These are phyloP conservation scores for Lydus trimaculatus DNA, from an alignment of 2,888 invertebrate genomes.

Conservation along the genomic window DNA sequence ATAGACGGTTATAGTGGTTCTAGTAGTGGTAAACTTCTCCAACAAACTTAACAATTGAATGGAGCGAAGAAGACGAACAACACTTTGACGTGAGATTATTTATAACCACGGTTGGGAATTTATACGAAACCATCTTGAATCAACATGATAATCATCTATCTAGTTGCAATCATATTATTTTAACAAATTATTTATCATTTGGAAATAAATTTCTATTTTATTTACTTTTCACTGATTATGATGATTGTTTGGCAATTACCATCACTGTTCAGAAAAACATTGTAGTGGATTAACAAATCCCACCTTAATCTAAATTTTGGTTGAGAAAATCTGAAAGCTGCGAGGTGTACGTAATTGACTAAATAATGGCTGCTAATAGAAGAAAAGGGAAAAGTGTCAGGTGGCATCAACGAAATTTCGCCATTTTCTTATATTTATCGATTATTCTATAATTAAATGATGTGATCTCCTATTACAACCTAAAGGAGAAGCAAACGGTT, in stretches of 20 bases:
- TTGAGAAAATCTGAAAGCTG: not conserved
- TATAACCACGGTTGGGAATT: conserved; percentile 24
- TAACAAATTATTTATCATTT: conserved; percentile 12
- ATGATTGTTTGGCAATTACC: not conserved
- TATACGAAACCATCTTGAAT: conserved; percentile 25
- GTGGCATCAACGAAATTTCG: not conserved
- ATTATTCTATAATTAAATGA: not conserved
- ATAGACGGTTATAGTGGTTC: conserved; percentile 8
- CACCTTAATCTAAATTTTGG: not conserved
- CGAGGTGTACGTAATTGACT: not conserved
- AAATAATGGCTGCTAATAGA: not conserved
- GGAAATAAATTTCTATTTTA: conserved; percentile 23
- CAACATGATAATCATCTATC: conserved; percentile 14
- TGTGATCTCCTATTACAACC: not conserved
- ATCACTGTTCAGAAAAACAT: not conserved
- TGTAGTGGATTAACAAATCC: not conserved
- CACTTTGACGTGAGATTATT: conserved; percentile 20
- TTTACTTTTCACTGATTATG: not conserved
- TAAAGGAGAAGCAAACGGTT: too few species aligned
- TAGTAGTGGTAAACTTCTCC: conserved; percentile 24
- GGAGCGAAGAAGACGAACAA: conserved; percentile 10
- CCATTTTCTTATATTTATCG: not conserved
- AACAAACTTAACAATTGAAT: conserved; percentile 21
- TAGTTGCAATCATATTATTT: not conserved
- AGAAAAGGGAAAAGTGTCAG: not conserved